Evolutionary conservation across 2,888 invertebrate species (phyloP).

Genomic region (Pachydiplax longipennis): DNA sequence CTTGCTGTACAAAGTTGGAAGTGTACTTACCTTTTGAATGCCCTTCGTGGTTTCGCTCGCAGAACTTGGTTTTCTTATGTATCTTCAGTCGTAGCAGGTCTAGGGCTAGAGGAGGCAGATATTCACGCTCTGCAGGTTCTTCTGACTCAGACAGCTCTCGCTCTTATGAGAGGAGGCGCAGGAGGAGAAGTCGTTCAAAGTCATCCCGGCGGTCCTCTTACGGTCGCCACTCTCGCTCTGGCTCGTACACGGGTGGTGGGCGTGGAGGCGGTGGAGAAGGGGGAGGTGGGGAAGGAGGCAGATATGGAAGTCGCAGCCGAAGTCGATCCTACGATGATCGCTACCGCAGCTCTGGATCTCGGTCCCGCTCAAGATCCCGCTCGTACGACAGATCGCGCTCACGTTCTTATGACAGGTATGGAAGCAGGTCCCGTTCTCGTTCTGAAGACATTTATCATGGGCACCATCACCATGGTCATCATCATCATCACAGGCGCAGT

Average conservation of each 20-base stretch:
- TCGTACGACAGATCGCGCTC: conserved; percentile 58
- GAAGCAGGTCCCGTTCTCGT: conserved; percentile 67
- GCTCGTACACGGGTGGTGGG: conserved; percentile 50
- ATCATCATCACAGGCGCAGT: conserved; percentile 60
- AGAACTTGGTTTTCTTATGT: not conserved
- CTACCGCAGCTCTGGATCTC: conserved; percentile 55
- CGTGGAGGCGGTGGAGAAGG: conserved; percentile 38
- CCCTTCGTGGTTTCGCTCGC: not conserved
- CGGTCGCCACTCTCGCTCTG: conserved; percentile 49
- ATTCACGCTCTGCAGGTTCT: conserved; percentile 58
- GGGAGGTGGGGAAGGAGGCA: not conserved
- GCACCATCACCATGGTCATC: conserved; percentile 63
- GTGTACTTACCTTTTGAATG: too few species aligned
- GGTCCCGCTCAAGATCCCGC: conserved; percentile 54
- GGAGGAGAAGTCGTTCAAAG: conserved; percentile 27
- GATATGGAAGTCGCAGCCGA: conserved; percentile 55
- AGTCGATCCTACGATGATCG: conserved; percentile 71
- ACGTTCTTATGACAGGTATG: conserved; percentile 63
- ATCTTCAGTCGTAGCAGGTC: conserved; percentile 2
- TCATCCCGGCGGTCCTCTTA: conserved; percentile 8
- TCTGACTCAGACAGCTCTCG: conserved; percentile 56
- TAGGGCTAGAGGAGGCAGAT: conserved; percentile 7
- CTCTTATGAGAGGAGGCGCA: conserved; percentile 50
- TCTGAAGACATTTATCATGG: conserved; percentile 55
- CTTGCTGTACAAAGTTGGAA: too few species aligned